Conservation (phyloP, 2,797 vertebrate species). For the Philypnodon macrostomus region DNA sequence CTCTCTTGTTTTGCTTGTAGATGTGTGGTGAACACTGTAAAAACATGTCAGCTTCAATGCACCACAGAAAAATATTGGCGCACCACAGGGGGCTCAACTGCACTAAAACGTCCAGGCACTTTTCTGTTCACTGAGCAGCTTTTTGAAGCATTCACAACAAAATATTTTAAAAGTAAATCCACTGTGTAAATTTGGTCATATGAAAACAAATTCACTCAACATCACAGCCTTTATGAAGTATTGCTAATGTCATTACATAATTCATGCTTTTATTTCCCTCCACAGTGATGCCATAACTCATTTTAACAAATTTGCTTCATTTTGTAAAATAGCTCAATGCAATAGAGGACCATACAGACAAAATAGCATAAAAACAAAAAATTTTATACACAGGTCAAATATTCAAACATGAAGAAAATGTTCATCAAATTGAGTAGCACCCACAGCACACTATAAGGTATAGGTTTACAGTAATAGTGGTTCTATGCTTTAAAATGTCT, state of each 20-base stretch:
- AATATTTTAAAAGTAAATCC: too few species aligned
- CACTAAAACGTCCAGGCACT: constrained; percentile 1
- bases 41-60: background rate
- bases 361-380: too few species aligned
- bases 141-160: too few species aligned
- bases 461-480: too few species aligned
- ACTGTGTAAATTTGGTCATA: background rate
- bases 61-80: background rate
- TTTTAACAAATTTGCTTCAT: background rate
- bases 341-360: too few species aligned
- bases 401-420: too few species aligned
- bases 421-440: too few species aligned
- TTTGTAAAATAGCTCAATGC: background rate
- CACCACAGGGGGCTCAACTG: background rate
- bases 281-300: background rate
- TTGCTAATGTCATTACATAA: background rate
- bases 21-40: background rate
- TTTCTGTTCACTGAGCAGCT: background rate
- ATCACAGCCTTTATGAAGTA: background rate
- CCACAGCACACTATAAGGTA: too few species aligned
- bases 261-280: background rate
- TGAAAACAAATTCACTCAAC: background rate
- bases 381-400: too few species aligned
- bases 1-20: constrained; percentile 5
- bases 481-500: too few species aligned